phyloP scores from a whole-genome alignment of 2,888 invertebrate genomes.

The Yponomeuta plumbellus region DNA sequence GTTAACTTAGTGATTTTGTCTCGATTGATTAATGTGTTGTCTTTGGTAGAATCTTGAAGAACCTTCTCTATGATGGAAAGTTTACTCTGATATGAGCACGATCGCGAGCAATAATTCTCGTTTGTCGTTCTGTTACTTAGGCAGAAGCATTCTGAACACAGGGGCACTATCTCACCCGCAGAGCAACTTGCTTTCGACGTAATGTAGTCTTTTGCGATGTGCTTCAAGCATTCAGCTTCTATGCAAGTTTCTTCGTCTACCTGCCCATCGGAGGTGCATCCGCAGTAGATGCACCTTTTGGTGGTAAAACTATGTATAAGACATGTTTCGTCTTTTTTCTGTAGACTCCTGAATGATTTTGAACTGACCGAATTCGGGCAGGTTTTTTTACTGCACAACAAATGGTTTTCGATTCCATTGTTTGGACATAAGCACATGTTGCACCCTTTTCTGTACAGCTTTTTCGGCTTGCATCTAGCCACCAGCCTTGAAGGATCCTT shows the following conservation, averaged over 20 bases:
- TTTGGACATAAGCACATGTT: slow-evolving; percentile 9
- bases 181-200: slow-evolving; percentile 36
- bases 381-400: slow-evolving; percentile 37
- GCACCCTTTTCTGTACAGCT: slow-evolving; percentile 26
- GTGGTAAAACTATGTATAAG: slow-evolving; percentile 43
- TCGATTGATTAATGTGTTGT: slow-evolving; percentile 25
- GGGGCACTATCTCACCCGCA: slow-evolving; percentile 51
- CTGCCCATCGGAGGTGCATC: slow-evolving; percentile 43
- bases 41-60: slow-evolving; percentile 30
- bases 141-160: slow-evolving; percentile 60
- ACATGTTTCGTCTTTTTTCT: slow-evolving; percentile 28
- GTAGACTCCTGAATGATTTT: not conserved
- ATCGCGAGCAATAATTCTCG: slow-evolving; percentile 47
- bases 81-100: slow-evolving; percentile 48
- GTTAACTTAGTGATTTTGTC: slow-evolving; percentile 18
- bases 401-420: slow-evolving; percentile 32
- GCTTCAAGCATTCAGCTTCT: slow-evolving; percentile 47
- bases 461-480: slow-evolving; percentile 40
- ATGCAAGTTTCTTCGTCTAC: slow-evolving; percentile 49
- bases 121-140: slow-evolving; percentile 36
- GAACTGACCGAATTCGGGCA: slow-evolving; percentile 27
- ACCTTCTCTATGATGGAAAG: slow-evolving; percentile 46
- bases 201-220: slow-evolving; percentile 32
- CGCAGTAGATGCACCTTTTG: slow-evolving; percentile 56
- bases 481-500: slow-evolving; percentile 25